Conservation (phyloP, 2,888 invertebrate genomes). For the Drosophila macrospina region DNA sequence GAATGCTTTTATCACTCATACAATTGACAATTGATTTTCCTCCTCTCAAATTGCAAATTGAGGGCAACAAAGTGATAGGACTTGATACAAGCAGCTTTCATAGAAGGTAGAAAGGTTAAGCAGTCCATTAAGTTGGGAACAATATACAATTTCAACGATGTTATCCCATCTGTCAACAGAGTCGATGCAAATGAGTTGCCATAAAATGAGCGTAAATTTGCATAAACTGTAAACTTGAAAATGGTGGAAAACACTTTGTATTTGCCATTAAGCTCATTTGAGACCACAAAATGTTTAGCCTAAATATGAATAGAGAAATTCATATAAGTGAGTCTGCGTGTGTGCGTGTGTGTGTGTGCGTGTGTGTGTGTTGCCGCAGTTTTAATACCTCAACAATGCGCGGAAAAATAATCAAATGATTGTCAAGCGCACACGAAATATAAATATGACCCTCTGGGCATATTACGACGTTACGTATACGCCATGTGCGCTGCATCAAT, state of each 20-base stretch:
- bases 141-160: slow-evolving; percentile 2
- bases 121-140: slow-evolving; percentile 27
- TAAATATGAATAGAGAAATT: slow-evolving; percentile 16
- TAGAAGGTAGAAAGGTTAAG: neutral
- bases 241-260: slow-evolving; percentile 17
- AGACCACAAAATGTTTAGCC: slow-evolving; percentile 36
- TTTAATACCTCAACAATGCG: slow-evolving; percentile 26
- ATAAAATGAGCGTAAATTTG: slow-evolving; percentile 28
- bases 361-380: slow-evolving; percentile 7
- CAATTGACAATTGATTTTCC: neutral
- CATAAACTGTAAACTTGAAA: slow-evolving; percentile 22
- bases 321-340: neutral
- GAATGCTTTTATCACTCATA: neutral
- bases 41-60: slow-evolving; percentile 11
- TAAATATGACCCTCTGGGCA: slow-evolving; percentile 63
- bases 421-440: slow-evolving; percentile 64
- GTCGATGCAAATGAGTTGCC: slow-evolving; percentile 32
- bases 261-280: slow-evolving; percentile 29
- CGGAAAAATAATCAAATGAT: slow-evolving; percentile 61
- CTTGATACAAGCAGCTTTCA: neutral
- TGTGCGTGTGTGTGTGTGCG: neutral
- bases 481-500: slow-evolving; percentile 44
- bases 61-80: neutral
- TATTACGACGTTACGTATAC: slow-evolving; percentile 50
- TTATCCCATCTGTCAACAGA: slow-evolving; percentile 10